Base-by-base conservation (phyloP, 2,888 invertebrate genomes). In the Agapostemon virescens region DNA sequence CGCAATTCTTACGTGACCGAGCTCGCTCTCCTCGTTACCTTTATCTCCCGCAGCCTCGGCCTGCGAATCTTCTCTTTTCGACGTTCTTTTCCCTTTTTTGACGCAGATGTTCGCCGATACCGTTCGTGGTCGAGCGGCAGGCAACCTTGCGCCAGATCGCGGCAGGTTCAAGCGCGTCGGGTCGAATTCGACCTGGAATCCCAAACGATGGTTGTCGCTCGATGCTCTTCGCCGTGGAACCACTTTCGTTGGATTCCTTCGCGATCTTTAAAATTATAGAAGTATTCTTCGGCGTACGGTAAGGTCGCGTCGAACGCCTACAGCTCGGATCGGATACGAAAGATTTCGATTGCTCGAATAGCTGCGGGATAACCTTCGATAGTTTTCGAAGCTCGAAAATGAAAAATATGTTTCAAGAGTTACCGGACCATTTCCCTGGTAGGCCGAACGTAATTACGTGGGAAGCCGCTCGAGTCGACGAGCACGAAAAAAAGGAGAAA, bases 1-100 rank as follows among this genome's bases (percentile, higher is more conserved):
- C 79, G 85, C 77, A 86, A 87, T 79, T 78, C 81, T 85, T 85
- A 77, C 81, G 77, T 73, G 61, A 63, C 63, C n/a, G 63, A 20
- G 36, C 30, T n/a, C 63, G 33, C 36, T 63, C 36, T 23, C 26
- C 15, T 23, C n/a, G 38, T 30, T 61, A 11, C 2, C 55, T 55
- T 55, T 55, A 55, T 55, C 30, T 23, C 6, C 26, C 26, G 55
- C 23, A 55, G 55, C 15, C 15, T 23, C 49, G n/a, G n/a, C 23
- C 26, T 6, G 52, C 52, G 52, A 55, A 23, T 15, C 23, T 15
- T 23, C 23, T 23, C 52, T 55, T 55, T 55, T 55, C 52, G 49
- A 49, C 49, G n/a, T n/a, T 55, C 52, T 55, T 55, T 26, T 26
- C 7, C 55, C 17, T 17, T 55, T 26, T 26, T 17, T 17, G 7